Base-by-base conservation (phyloP, 2,113 vertebrate genomes). In the Osmerus eperlanus region DNA sequence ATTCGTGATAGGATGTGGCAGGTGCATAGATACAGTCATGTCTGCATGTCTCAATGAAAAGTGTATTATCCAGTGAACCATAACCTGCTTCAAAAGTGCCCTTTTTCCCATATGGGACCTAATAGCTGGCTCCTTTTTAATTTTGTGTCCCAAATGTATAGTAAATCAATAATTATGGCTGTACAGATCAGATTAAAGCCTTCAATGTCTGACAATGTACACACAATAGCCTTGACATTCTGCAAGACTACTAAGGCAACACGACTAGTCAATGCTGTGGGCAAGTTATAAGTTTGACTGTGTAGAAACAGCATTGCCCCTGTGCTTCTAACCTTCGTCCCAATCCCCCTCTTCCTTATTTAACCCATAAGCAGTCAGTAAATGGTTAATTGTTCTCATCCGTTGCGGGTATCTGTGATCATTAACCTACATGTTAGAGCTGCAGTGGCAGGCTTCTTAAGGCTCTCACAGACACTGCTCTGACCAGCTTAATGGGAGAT, bases 351-450 rank as follows among this genome's bases (percentile, higher is more conserved):
- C 68, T 32, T 51, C 59, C 18, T 29, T 66, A 71, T 76, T 23
- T 8, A 86, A 86, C 83, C 77, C 78, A 72, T 87, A 86, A 88
- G 84, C 85, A 32, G 63, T 79, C 87, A n/a, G 79, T 79, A 87
- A 91, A 88, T 77, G 83, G 84, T 72, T 81, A 84, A 91, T 91
- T 91, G 89, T 91, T 91, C 85, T 84, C 71, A 75, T 81, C 77
- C 67, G 41, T 63, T 82, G 77, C 84, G 81, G 78, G 81, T 78
- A 76, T 82, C 73, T 88, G 81, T 82, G 81, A 83, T 89, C 85
- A 89, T 91, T 92, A 91, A 91, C 89, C 91, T 89, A 91, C 82
- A 91, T 92, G 87, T 56, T 62, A 7, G 80, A 80, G 78, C 70
- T 21, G 81, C 62, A 76, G 63, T 77, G 25, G 73, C 69, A 51